A percentile compares a stretch with the other conserved stretches of the same genome.
These are phyloP conservation scores for Melinaea menophilus DNA, from an alignment of 2,888 invertebrate species.

Conservation along the genomic window DNA sequence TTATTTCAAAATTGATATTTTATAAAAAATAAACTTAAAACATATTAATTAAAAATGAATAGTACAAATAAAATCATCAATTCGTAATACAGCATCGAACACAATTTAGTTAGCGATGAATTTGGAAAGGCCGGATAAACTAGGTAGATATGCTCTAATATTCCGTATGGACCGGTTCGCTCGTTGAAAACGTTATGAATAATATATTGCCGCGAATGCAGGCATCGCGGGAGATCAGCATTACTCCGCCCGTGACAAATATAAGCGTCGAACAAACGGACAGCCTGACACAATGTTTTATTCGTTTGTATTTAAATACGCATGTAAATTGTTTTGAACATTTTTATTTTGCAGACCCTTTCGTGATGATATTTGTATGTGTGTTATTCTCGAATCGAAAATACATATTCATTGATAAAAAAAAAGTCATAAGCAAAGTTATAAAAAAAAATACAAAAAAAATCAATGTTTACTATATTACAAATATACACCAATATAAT, in stretches of 20 bases:
- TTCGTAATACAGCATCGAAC: constrained; percentile 44
- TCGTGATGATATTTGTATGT: not conserved
- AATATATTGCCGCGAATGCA: constrained; percentile 61
- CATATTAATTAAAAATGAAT: constrained; percentile 9
- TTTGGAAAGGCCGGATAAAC: constrained; percentile 62
- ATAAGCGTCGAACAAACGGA: constrained; percentile 43
- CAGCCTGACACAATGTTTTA: constrained; percentile 37
- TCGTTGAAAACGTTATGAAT: constrained; percentile 72
- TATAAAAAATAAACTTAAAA: not conserved
- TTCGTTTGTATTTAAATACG: constrained; percentile 29
- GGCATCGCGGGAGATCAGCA: constrained; percentile 50
- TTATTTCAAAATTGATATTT: not conserved
- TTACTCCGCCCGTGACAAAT: constrained; percentile 50
- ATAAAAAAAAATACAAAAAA: too few species aligned
- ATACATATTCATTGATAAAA: not conserved
- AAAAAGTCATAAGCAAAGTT: not conserved
- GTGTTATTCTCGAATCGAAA: not conserved
- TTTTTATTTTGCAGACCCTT: not conserved
- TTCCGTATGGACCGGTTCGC: constrained; percentile 67
- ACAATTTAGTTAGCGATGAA: constrained; percentile 71
- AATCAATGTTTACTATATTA: too few species aligned
- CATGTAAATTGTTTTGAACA: constrained; percentile 27
- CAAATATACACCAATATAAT: too few species aligned
- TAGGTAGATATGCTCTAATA: constrained; percentile 66
- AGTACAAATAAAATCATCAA: constrained; percentile 23